Evolutionary conservation across 1,140 invertebrate species (phyloP).

Genomic region (Philotrypesis tridentata): DNA sequence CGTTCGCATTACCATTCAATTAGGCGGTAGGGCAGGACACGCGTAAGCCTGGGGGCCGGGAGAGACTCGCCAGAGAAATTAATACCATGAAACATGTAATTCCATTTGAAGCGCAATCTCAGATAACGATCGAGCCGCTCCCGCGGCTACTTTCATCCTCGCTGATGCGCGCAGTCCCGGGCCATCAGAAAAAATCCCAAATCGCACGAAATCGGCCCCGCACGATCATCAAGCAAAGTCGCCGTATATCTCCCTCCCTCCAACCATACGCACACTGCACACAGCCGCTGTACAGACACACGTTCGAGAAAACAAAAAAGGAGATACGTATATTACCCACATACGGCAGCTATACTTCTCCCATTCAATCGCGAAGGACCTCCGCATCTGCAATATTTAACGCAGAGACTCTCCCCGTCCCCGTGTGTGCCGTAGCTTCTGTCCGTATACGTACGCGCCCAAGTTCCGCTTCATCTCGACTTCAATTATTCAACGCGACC

Average conservation of each 20-base stretch:
- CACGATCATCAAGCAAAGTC: not conserved
- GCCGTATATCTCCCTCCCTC: too few species aligned
- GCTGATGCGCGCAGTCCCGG: too few species aligned
- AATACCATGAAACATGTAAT: not conserved
- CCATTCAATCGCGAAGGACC: constrained; percentile 20
- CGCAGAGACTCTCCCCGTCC: not conserved
- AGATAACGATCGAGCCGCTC: not conserved
- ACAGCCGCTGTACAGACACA: too few species aligned
- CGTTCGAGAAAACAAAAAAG: not conserved
- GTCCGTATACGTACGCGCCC: not conserved
- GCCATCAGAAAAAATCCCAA: not conserved
- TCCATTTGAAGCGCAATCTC: not conserved
- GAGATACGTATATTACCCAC: not conserved
- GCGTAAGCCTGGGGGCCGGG: not conserved
- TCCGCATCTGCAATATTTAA: constrained; percentile 41
- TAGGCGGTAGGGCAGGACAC: not conserved
- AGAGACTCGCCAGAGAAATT: not conserved
- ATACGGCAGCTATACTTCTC: not conserved
- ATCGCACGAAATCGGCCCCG: not conserved
- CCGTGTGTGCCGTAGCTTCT: too few species aligned
- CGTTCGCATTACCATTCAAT: not conserved
- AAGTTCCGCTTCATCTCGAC: not conserved
- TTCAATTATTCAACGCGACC: constrained; percentile 44
- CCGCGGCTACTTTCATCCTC: not conserved
- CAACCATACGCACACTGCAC: too few species aligned